A percentile compares a stretch with the other conserved stretches of the same genome.
Evolutionary conservation across 2,113 vertebrate genomes (phyloP).

Genomic region (Rhodinocichla rosea): DNA sequence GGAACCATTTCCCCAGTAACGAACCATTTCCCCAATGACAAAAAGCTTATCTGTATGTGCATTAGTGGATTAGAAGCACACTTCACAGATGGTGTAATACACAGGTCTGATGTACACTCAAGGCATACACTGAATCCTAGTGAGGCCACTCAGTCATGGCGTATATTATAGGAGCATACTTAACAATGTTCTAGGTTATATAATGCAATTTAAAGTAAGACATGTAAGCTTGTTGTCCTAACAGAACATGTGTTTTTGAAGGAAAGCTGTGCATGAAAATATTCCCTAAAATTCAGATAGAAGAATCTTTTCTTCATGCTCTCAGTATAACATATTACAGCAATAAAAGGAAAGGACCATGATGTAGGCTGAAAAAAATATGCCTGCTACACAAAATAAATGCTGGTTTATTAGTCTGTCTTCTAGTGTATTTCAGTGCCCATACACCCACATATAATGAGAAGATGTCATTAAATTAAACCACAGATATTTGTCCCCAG

Average conservation of each 20-base stretch:
- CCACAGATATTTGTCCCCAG: neutral
- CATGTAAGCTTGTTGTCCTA: neutral
- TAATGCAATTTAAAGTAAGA: neutral
- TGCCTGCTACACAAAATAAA: neutral
- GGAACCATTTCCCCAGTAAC: neutral
- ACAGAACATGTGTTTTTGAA: neutral
- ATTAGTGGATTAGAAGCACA: neutral
- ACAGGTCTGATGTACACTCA: neutral
- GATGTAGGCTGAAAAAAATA: neutral
- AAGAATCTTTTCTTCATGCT: neutral
- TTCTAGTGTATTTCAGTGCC: neutral
- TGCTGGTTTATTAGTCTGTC: neutral
- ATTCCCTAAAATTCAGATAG: neutral
- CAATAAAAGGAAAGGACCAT: neutral
- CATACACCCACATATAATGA: neutral
- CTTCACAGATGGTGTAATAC: neutral
- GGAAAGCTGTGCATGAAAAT: neutral
- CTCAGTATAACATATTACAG: neutral
- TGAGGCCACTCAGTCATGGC: neutral
- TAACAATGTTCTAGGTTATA: neutral
- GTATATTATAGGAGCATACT: neutral
- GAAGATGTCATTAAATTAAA: neutral
- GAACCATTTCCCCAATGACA: neutral
- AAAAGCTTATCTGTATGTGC: neutral
- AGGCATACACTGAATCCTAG: neutral